Base-by-base conservation (phyloP, 2,797 vertebrate genomes). In the Sternotherus odoratus region DNA sequence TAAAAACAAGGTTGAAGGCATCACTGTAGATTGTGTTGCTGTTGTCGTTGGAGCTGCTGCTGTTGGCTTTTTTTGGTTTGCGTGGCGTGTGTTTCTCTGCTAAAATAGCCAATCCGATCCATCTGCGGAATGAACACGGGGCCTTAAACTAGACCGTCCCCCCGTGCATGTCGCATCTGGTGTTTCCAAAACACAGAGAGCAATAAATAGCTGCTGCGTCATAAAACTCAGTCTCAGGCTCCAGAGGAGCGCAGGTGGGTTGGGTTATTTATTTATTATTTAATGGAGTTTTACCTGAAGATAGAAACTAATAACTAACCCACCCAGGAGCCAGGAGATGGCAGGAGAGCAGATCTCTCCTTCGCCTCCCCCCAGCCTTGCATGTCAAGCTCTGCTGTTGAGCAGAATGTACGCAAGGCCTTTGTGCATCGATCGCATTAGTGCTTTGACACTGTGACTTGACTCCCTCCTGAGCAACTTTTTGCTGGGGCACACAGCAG, bases 81-180 rank as follows among this genome's bases (percentile, higher is more conserved):
- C 36, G 19, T 10, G 91, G 90, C 26, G 0, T 0, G 39, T 94
- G 80, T 95, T 86, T 82, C 82, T 84, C 87, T 83, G 97, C 83
- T 92, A 83, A 96, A 97, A 96, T 88, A 94, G 93, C 92, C 95
- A 77, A 92, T 97, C 92, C 95, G 79, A 92, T 97, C 81, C 54
- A 83, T 89, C 77, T 80, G 43, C 2, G 4, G 91, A 96, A 95
- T 95, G 91, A 96, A 94, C 85, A 87, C 93, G 66, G 66, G 85
- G 78, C 77, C 95, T 77, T 88, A 84, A 90, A 90, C 57, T 46
- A 50, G 74, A 81, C 74, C 72, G 57, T 69, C 96, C 89, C 89
- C 57, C 85, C 90, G 89, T 90, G 94, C 95, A 91, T 28, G 0
- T 89, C 96, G 83, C 91, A 94, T 90, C 94, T 97, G 88, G 85